These are phyloP conservation scores for Tipula lateralis DNA, from an alignment of 2,888 invertebrate species.

Conservation along the genomic window DNA sequence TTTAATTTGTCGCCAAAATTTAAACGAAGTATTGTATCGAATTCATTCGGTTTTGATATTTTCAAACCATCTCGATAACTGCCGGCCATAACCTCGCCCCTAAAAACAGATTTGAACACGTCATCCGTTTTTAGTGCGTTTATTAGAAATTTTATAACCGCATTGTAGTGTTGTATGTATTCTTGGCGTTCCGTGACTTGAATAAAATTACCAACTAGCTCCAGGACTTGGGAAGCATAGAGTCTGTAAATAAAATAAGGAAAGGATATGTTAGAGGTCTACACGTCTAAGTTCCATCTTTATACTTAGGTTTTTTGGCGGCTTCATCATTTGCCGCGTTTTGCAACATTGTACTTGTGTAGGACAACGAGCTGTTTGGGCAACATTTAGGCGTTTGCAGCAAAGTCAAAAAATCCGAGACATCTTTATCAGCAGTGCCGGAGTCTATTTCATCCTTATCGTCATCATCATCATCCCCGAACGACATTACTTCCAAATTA, in stretches of 20 bases:
- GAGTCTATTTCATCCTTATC: too few species aligned
- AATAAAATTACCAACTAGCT: neutral
- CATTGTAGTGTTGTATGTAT: neutral
- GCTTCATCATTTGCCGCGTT: neutral
- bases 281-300: neutral
- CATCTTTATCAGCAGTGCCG: too few species aligned
- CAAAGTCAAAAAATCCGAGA: too few species aligned
- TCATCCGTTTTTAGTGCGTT: slow-evolving; percentile 2
- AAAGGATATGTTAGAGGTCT: neutral
- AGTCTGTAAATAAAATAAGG: neutral
- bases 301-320: neutral
- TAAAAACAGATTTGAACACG: neutral
- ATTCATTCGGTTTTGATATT: neutral
- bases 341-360: neutral
- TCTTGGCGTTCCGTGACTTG: neutral
- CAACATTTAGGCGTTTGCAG: too few species aligned
- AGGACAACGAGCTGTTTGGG: too few species aligned
- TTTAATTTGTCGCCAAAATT: neutral
- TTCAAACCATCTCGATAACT: neutral
- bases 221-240: neutral
- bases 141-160: neutral
- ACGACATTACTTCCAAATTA: too few species aligned
- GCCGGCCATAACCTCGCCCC: neutral
- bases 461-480: too few species aligned
- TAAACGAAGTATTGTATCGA: neutral